These are phyloP conservation scores for Bombyx mori DNA, from an alignment of 1,140 invertebrate species.

Conservation along the genomic window ASM3026992v2 NC_085124.1:14950001-14950500, in stretches of 20 bases:
- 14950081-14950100: too few species aligned
- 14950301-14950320: slow-evolving; percentile 83
- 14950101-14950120: too few species aligned
- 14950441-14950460: slow-evolving; percentile 18
- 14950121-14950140: too few species aligned
- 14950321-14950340: slow-evolving; percentile 79
- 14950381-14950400: slow-evolving; percentile 95
- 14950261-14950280: slow-evolving; percentile 85
- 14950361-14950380: slow-evolving; percentile 87
- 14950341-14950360: slow-evolving; percentile 81
- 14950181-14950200: slow-evolving; percentile 57
- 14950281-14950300: slow-evolving; percentile 87
- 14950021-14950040: too few species aligned
- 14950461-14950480: background rate
- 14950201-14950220: slow-evolving; percentile 86
- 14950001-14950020: too few species aligned
- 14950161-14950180: too few species aligned
- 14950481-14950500: too few species aligned
- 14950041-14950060: too few species aligned
- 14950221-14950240: too few species aligned
- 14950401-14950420: slow-evolving; percentile 94
- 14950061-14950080: too few species aligned
- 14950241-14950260: slow-evolving; percentile 73
- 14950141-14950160: too few species aligned
- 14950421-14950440: slow-evolving; percentile 77